Evolutionary conservation across 2,888 invertebrate species (phyloP).

Genomic region (Napeogenes sylphis): DNA sequence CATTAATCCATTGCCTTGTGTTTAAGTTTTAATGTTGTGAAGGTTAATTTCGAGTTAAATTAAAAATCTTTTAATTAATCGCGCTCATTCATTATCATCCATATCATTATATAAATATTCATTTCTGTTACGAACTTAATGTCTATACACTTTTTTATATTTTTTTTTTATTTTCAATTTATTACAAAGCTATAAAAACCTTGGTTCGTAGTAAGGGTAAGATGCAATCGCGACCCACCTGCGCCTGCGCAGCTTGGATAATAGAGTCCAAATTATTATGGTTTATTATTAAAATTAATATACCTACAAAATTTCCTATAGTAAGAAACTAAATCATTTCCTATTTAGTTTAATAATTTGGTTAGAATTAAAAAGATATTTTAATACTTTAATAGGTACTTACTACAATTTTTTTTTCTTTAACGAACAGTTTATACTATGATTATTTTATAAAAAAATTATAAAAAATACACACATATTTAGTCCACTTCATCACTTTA

Average conservation of each 20-base stretch:
- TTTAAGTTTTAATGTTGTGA: no score
- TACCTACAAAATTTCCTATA: conserved; percentile 1
- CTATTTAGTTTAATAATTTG: neutral
- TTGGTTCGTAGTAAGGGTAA: conserved; percentile 13
- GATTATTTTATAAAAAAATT: no score
- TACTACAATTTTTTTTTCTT: no score
- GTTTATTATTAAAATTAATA: conserved; percentile 4
- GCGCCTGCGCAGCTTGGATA: conserved; percentile 47
- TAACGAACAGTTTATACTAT: no score
- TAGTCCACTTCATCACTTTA: neutral
- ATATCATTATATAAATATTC: no score
- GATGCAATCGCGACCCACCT: conserved; percentile 43
- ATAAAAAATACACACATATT: no score
- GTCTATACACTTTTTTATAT: neutral
- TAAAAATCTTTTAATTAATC: no score
- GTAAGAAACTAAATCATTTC: neutral
- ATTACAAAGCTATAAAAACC: neutral
- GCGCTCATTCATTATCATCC: no score
- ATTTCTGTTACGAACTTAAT: neutral
- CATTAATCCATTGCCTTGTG: no score
- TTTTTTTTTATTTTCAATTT: neutral
- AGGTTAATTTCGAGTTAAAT: no score
- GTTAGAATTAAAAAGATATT: no score
- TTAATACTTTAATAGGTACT: no score
- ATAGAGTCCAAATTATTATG: conserved; percentile 14